phyloP scores from a whole-genome alignment of 2,888 invertebrate genomes.

The Pheosia tremula region DNA sequence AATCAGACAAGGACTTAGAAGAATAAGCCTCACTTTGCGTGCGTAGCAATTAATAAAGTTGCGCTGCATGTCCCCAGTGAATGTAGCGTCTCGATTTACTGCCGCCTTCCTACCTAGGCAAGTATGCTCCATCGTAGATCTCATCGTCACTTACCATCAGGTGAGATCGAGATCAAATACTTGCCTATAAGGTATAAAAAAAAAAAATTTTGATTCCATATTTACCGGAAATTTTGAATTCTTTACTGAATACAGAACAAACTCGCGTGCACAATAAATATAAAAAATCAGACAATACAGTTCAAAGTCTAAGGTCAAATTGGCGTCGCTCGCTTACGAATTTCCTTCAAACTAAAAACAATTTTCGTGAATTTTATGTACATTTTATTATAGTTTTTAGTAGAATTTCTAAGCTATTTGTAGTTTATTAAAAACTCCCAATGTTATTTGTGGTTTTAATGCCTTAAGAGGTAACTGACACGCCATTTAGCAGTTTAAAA shows the following conservation, averaged over 20 bases:
- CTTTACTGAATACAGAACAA: neutral
- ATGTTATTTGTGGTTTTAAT: constrained; percentile 19
- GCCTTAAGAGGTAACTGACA: constrained; percentile 16
- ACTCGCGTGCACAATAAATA: neutral
- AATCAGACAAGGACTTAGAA: too few relatives aligned
- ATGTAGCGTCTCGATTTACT: too few relatives aligned
- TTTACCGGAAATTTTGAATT: neutral
- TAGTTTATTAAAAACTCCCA: constrained; percentile 12
- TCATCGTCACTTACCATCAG: too few relatives aligned
- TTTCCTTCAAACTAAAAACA: constrained; percentile 5
- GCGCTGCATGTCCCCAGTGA: too few relatives aligned
- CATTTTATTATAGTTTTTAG: neutral
- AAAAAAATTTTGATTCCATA: neutral
- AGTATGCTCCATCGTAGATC: too few relatives aligned
- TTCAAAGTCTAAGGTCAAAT: constrained; percentile 1
- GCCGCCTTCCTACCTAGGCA: too few relatives aligned
- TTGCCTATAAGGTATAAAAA: too few relatives aligned
- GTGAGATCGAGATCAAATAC: too few relatives aligned
- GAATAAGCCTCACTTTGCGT: too few relatives aligned
- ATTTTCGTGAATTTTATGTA: neutral
- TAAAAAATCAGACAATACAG: constrained; percentile 7
- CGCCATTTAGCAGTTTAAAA: constrained; percentile 28
- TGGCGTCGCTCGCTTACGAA: neutral
- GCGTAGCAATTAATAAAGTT: too few relatives aligned
- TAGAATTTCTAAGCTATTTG: constrained; percentile 3